Evolutionary conservation across 2,888 invertebrate genomes (phyloP), one percentile per base, ranked within the genome.

Genomic region (Osmoderma eremita): DNA sequence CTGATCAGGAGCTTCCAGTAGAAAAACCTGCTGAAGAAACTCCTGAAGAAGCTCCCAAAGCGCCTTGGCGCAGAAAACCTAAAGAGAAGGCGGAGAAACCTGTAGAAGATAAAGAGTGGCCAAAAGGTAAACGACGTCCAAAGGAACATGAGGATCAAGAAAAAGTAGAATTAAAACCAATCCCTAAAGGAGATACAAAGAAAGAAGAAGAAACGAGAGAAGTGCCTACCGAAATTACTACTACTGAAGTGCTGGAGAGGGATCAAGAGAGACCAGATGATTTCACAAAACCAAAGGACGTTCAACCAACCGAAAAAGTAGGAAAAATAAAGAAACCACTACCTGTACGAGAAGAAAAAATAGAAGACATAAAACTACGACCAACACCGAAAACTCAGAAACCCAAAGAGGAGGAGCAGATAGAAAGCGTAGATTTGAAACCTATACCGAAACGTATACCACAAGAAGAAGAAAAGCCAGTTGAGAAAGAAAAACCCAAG

Each of bases 91-190:
- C 70, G 38, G 80, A 76, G 67, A 75, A 77, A 72, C 63, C 75
- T 48, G 71, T 72, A 54, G 71, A 76, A 69, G 78, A 78, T 65
- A 82, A 77, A 56, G 76, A 72, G 67, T 76, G 76, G 75, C 75
- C 75, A 22, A 74, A 66, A 38, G 75, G 77, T 50, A 76, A 77
- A 68, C 65, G 74, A 22, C 69, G 72, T 48, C 75, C 77, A 1
- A 78, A 78, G 70, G 80, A 82, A 63, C 76, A 80, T 62, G 79
- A 79, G 63, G 77, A 78, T 15, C 78, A 80, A 61, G 86, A 86
- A 77, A 82, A 85, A 67, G 81, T 86, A 0, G 77, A 79, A 20
- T 78, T 87, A 0, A 87, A 87, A 67, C 86, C 87, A 0, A 73
- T 83, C 36, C 75, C 70, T 17, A 74, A 72, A 56, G 65, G 71